Base-by-base conservation (phyloP, 2,888 invertebrate genomes). In the Gonocerus acuteangulatus region DNA sequence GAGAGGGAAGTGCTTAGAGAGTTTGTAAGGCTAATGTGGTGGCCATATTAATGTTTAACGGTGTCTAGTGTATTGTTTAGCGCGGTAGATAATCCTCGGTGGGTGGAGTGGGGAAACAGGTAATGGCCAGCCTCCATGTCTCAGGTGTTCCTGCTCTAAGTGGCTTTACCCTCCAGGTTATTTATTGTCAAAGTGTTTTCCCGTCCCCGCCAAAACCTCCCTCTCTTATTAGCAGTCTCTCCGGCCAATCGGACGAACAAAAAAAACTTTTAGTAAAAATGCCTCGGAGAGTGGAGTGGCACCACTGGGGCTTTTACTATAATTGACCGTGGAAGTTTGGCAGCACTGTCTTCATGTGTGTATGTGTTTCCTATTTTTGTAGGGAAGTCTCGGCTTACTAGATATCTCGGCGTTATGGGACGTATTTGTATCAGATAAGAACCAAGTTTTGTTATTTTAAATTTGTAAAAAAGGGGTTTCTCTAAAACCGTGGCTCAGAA, bases 221-320 rank as follows among this genome's bases (percentile, higher is more conserved):
- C 36, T n/a, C 7, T 19, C 6, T 21, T 19, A 32, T 16, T 34
- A n/a, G 42, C 7, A 15, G 4, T 4, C n/a, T 42, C 42, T 3
- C 7, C 4, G 27, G 27, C 51, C 51, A 51, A 36, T 51, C 51
- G 51, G 51, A 51, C 4, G n/a, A n/a, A n/a, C n/a, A n/a, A n/a
- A 27, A 51, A 51, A 51, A 51, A 51, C 51, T 51, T 51, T 34
- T 34, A 51, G 51, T 51, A 51, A 51, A 51, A 51, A 51, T 51
- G 27, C 27, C n/a, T n/a, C 27, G 27, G 27, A 9, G 27, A 27
- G 27, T 27, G 51, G 51, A 51, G 34, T n/a, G n/a, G 32, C 34
- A 36, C n/a, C 19, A 9, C n/a, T 27, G 36, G 49, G 34, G 51
- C 51, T 51, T 51, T 51, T 51, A 51, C 51, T 51, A 51, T 51